Evolutionary conservation across 2,888 invertebrate genomes (phyloP), one percentile per base, ranked within the genome.

Genomic region (Harmothoe impar): DNA sequence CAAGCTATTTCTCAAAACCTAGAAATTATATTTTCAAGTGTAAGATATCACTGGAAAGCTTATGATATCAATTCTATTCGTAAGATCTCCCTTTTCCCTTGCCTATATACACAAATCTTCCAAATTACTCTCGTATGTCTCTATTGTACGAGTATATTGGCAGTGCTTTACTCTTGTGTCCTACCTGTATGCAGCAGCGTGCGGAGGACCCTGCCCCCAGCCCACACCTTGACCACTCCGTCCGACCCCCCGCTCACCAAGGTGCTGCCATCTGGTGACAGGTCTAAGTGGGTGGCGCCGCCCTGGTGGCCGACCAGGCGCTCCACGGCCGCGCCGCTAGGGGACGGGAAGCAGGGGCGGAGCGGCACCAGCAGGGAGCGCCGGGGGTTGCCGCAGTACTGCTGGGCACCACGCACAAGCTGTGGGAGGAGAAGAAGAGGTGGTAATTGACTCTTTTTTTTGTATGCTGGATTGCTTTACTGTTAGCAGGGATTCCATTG

Each of bases 201-300:
- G 31, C 54, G 52, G 54, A 54, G 1, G 29, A 86, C 54, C n/a
- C 29, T 23, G 12, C 86, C 86, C n/a, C 29, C 54, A 0, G 3
- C 29, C 86, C 86, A 86, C 56, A 86, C 56, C 31, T 54, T 86
- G n/a, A 86, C 54, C 86, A 33, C 54, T 0, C 86, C 86, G 23
- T 86, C 86, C 0, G 86, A 52, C 7, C 86, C 86, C 0, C 86
- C 86, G 23, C 86, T 86, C 17, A 86, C 56, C 23, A 86, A 29
- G 5, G 86, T 86, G 86, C 86, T 54, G 52, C 86, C 86, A 52
- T 86, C 86, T 86, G 52, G 86, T 52, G 86, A 86, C 29, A 86
- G 54, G 33, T 86, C 86, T 10, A 86, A 52, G 56, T 86, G 54
- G 56, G 7, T 54, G 86, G 86, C 12, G 33, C 86, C 86, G 52